Base-by-base conservation (phyloP, 2,888 invertebrate species). In the Caenorhabditis uteleia region DNA sequence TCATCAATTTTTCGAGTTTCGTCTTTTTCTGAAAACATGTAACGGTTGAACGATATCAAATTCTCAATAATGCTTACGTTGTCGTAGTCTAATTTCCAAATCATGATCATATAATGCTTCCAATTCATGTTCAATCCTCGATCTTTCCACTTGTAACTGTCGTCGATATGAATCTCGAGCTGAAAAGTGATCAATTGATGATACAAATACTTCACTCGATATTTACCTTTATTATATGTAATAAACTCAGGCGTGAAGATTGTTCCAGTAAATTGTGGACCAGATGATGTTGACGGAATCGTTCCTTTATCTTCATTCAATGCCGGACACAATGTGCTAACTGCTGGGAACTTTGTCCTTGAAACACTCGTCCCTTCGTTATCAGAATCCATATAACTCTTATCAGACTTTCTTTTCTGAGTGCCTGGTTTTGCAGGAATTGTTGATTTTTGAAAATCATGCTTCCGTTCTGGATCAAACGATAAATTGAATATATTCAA, bases 231-330 rank as follows among this genome's bases (percentile, higher is more conserved):
- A 27, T 64, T 64, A 39, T 53, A 64, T 5, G n/a, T 34, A 45
- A 64, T 31, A 18, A 64, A 64, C 40, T 64, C 48, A 1, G 57
- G 44, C 2, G 49, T 47, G 45, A 64, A 64, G 10, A 64, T 57
- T 10, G 56, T 50, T 6, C 64, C 64, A 20, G 25, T n/a, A 20
- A 50, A 61, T 42, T 49, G 50, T 20, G 55, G 31, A 27, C 31
- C 33, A 10, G 8, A 14, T 8, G 43, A 25, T 12, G 12, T 10
- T n/a, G 29, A 16, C 0, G 18, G 14, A 43, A 14, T 26, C 26
- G 27, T 5, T 7, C 34, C 20, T 36, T 36, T n/a, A n/a, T 10
- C 36, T 18, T 4, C 5, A 38, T 31, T 40, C 21, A 51, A 26
- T 3, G 56, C 47, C 20, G 62, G 62, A 48, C 62, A 62, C n/a